Conservation (phyloP, 2,888 invertebrate genomes). For the Drosophila peninsularis region DNA sequence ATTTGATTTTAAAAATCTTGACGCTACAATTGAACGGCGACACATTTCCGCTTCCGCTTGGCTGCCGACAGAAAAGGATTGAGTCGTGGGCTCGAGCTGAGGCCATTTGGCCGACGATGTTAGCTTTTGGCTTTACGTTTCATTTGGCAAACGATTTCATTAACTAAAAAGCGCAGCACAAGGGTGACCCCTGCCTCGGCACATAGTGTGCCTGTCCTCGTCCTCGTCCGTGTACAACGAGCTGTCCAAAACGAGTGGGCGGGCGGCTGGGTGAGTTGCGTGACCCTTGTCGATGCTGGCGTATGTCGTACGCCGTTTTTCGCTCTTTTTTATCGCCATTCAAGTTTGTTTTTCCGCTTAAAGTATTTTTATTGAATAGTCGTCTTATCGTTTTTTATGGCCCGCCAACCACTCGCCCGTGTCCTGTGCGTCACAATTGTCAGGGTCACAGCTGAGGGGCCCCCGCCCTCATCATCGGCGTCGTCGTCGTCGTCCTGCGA, state of each 20-base stretch:
- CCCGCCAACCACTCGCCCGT: conserved; percentile 56
- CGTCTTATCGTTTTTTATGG: conserved; percentile 80
- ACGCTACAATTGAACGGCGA: conserved; percentile 66
- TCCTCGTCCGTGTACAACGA: conserved; percentile 25
- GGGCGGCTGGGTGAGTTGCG: conserved; percentile 39
- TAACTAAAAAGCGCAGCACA: conserved; percentile 75
- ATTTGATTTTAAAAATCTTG: conserved; percentile 55
- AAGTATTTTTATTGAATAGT: conserved; percentile 82
- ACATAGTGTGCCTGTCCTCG: conserved; percentile 53
- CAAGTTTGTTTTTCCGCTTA: conserved; percentile 84
- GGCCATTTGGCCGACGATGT: conserved; percentile 37
- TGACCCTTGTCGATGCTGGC: conserved; percentile 53
- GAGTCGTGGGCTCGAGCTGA: conserved; percentile 18
- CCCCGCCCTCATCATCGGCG: conserved; percentile 21
- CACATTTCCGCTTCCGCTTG: conserved; percentile 78
- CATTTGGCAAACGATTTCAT: conserved; percentile 84
- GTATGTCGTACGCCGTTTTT: conserved; percentile 20
- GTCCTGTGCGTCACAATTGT: conserved; percentile 45
- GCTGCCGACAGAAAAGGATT: conserved; percentile 31
- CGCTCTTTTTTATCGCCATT: conserved; percentile 70
- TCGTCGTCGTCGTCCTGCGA: too few relatives aligned
- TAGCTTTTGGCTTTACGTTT: conserved; percentile 77
- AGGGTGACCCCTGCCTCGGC: conserved; percentile 31
- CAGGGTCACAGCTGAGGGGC: conserved; percentile 11
- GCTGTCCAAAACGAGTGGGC: conserved; percentile 61